These are phyloP conservation scores for Pseudomyrmex concolor DNA, from an alignment of 1,140 invertebrate genomes.

Conservation along the genomic window DNA sequence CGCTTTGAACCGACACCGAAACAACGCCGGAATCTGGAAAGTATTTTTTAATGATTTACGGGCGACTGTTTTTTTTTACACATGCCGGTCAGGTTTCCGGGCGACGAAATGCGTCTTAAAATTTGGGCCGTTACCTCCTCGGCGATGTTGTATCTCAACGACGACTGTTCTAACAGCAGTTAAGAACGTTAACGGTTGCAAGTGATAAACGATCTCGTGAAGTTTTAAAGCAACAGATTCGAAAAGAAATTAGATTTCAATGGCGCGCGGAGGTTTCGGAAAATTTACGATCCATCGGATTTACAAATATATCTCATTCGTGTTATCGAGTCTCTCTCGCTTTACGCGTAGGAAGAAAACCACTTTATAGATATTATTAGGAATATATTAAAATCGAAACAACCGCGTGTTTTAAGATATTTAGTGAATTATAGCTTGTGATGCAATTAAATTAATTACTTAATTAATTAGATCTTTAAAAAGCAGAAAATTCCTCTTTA, in stretches of 20 bases:
- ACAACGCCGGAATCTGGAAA: conserved; percentile 32
- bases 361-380: neutral
- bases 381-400: neutral
- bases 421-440: neutral
- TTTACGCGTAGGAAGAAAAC: neutral
- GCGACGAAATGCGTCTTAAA: conserved; percentile 6
- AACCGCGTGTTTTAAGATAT: neutral
- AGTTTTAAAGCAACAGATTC: neutral
- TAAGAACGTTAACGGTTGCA: conserved; percentile 27
- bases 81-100: neutral
- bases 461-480: too few species aligned
- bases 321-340: neutral
- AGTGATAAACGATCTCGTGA: conserved; percentile 44
- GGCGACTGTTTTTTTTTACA: neutral
- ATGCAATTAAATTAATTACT: neutral
- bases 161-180: conserved; percentile 41
- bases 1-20: too few species aligned
- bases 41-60: conserved; percentile 51
- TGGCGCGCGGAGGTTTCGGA: neutral
- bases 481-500: too few species aligned
- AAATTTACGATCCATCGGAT: conserved; percentile 5
- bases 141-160: neutral
- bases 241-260: conserved; percentile 23
- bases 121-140: conserved; percentile 7
- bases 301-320: neutral